A percentile compares a stretch with the other conserved stretches of the same genome.
Conservation (phyloP, 2,113 vertebrate species). For the Scolopax mira region DNA sequence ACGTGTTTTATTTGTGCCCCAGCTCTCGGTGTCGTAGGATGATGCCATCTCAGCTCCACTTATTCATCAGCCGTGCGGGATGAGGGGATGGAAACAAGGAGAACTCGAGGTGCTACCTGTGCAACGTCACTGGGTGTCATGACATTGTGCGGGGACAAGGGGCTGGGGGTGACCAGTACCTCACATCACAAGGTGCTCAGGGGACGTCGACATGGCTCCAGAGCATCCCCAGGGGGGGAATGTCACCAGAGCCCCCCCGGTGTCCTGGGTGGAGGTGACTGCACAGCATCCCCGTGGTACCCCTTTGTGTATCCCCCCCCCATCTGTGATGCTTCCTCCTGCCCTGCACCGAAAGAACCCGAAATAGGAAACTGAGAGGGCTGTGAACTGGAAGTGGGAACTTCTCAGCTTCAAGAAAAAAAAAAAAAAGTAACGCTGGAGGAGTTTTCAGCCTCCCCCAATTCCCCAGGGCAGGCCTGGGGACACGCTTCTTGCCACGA, state of each 20-base stretch:
- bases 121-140: fast-evolving
- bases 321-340: conserved; percentile 6
- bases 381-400: background rate
- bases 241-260: background rate
- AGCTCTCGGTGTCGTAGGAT: background rate
- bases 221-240: background rate
- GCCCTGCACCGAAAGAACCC: background rate
- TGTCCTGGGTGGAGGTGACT: background rate
- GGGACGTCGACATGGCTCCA: background rate
- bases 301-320: background rate
- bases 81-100: background rate
- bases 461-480: background rate
- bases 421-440: fast-evolving
- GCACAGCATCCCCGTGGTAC: fast-evolving
- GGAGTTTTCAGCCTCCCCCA: background rate
- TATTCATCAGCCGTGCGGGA: background rate
- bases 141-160: fast-evolving
- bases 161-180: background rate
- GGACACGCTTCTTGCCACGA: background rate
- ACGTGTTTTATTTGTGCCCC: background rate
- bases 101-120: fast-evolving
- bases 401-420: background rate
- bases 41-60: background rate
- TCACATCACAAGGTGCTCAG: fast-evolving
- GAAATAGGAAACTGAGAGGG: background rate